Conservation (phyloP, 2,888 invertebrate genomes). For the Griposia aprilina region DNA sequence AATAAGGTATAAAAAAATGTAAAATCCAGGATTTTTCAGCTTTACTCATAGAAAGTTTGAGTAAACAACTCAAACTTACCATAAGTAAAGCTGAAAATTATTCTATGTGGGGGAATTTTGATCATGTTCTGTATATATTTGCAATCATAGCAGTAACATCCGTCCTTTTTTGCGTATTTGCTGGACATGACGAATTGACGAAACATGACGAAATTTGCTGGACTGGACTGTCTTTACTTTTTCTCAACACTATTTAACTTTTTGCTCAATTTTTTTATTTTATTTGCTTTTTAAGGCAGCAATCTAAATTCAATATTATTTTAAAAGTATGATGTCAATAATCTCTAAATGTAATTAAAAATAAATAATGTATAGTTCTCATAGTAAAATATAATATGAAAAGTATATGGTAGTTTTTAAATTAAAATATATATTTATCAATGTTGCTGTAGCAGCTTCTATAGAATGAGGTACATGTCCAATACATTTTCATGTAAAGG, state of each 20-base stretch:
- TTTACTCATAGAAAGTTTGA: no score
- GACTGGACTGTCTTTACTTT: conserved; percentile 28
- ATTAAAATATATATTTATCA: background rate
- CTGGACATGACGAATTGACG: conserved; percentile 19
- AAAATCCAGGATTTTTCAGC: background rate
- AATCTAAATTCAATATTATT: conserved; percentile 15
- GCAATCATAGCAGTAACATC: conserved; percentile 27
- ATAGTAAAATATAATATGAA: conserved; percentile 13
- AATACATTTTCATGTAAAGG: background rate
- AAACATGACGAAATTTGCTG: no score
- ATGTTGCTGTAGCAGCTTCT: conserved; percentile 4
- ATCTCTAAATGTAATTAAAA: conserved; percentile 10
- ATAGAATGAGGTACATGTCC: background rate
- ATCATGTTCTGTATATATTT: conserved; percentile 53
- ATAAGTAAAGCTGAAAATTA: conserved; percentile 24
- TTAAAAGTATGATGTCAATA: background rate
- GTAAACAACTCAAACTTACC: background rate
- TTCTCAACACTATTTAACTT: conserved; percentile 16
- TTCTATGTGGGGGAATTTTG: conserved; percentile 45
- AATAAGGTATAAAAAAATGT: background rate
- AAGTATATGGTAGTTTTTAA: conserved; percentile 5
- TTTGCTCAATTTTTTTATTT: conserved; percentile 52
- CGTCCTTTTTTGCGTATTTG: conserved; percentile 32
- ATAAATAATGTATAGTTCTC: background rate
- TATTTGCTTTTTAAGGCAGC: background rate